A percentile compares a stretch with the other conserved stretches of the same genome.
These are phyloP conservation scores for Hirtodrosophila alboralis DNA, from an alignment of 2,888 invertebrate genomes.

Conservation along the genomic window DNA sequence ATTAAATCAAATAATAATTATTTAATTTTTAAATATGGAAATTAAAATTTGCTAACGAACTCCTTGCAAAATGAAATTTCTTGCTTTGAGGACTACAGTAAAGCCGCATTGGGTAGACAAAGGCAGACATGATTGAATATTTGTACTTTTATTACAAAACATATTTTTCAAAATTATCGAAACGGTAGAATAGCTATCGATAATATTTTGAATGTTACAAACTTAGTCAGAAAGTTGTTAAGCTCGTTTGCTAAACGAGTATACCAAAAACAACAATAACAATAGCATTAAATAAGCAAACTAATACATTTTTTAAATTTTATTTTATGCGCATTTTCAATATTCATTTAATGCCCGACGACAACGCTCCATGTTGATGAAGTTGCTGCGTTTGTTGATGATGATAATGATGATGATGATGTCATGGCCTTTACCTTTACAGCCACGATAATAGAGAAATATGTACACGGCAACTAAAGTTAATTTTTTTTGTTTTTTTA, in stretches of 20 bases:
- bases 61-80: no score
- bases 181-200: no score
- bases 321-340: constrained; percentile 56
- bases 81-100: no score
- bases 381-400: constrained; percentile 22
- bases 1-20: no score
- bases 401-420: constrained; percentile 53
- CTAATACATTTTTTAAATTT: constrained; percentile 35
- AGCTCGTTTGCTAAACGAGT: not conserved
- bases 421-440: constrained; percentile 48
- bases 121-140: no score
- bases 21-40: no score
- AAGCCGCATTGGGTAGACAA: no score
- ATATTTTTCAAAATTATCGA: no score
- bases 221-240: not conserved
- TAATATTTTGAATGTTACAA: not conserved
- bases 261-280: not conserved
- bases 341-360: constrained; percentile 53
- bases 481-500: constrained; percentile 25
- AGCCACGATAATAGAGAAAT: constrained; percentile 18
- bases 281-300: constrained; percentile 20
- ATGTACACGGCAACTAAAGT: constrained; percentile 11
- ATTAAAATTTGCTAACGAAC: no score
- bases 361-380: constrained; percentile 9
- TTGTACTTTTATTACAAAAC: no score